Percentiles rank a stretch among this genome's conserved stretches.
Conservation (phyloP, 1,140 invertebrate genomes). For the Hycleus phaleratus region DNA sequence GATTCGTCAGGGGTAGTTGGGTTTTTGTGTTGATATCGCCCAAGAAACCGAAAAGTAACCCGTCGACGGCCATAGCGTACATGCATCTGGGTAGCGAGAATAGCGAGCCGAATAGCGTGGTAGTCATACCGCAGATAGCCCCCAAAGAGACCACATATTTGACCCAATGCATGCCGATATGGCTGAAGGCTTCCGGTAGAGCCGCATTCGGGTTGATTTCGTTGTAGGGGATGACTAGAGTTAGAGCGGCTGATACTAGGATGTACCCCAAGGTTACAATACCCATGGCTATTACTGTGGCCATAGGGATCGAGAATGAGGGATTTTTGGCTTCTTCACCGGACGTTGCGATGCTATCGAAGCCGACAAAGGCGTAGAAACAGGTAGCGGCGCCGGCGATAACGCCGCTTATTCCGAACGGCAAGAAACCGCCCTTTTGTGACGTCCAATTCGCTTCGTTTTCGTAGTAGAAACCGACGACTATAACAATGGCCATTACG, state of each 20-base stretch:
- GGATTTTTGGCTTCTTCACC: slow-evolving; percentile 82
- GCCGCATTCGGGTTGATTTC: slow-evolving; percentile 67
- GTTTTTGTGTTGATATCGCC: slow-evolving; percentile 65
- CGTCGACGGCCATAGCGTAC: slow-evolving; percentile 85
- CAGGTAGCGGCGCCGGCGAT: slow-evolving; percentile 78
- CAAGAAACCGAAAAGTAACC: slow-evolving; percentile 74
- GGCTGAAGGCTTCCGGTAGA: slow-evolving; percentile 74
- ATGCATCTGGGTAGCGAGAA: slow-evolving; percentile 73
- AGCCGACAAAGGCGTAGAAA: slow-evolving; percentile 84
- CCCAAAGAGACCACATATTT: slow-evolving; percentile 83
- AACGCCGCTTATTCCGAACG: slow-evolving; percentile 70
- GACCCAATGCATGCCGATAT: slow-evolving; percentile 68
- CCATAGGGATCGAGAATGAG: slow-evolving; percentile 67
- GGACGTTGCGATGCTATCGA: slow-evolving; percentile 80
- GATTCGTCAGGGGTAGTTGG: slow-evolving; percentile 74
- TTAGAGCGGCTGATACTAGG: slow-evolving; percentile 71
- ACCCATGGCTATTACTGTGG: slow-evolving; percentile 70
- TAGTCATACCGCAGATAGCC: slow-evolving; percentile 84
- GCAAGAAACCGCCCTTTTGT: slow-evolving; percentile 64
- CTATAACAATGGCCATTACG: slow-evolving; percentile 68
- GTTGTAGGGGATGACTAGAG: slow-evolving; percentile 75
- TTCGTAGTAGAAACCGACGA: slow-evolving; percentile 72
- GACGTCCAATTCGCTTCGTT: slow-evolving; percentile 72
- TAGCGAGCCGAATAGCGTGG: slow-evolving; percentile 74
- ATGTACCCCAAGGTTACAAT: slow-evolving; percentile 74